Evolutionary conservation across 2,797 vertebrate genomes (phyloP), one percentile per base, ranked within the genome.

Genomic region (Alca torda): DNA sequence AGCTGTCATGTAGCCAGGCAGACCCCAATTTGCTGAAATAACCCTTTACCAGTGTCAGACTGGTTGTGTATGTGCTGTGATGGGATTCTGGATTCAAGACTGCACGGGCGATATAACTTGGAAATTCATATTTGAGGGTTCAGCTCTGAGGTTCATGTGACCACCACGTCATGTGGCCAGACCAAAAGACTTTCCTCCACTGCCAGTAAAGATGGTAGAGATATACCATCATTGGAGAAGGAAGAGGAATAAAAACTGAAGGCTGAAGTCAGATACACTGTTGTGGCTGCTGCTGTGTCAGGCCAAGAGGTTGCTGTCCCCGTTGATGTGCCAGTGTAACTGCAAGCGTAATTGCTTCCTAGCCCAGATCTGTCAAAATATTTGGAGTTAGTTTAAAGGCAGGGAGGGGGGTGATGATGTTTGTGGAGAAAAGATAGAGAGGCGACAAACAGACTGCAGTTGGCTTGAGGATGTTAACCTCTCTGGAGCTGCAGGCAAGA

Each of bases 291-390:
- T 84, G 76, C 67, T 88, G 69, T 59, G 69, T 51, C 77, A 88
- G 83, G 84, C 59, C 86, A 48, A 43, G 70, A 31, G 57, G 83
- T 37, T 95, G 77, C 67, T 2, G 23, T 76, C 56, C 78, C 35
- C 17, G n/a, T 70, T 30, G 53, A 78, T 0, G 3, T 84, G 74
- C 77, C 89, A 92, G 63, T 31, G 16, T 30, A 92, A 54, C 51
- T 89, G 63, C 39, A 79, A 89, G 59, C 1, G 2, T 89, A 68
- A 90, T 90, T 94, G 93, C 72, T 89, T 76, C 93, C 87, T 61
- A 45, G 51, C 84, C 63, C 67, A 69, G 37, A 11, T 54, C 78
- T 95, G 77, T 90, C 94, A 84, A 84, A 94, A 84, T 90, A 84
- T 78, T 84, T 92, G 93, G 59, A 72, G 63, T 85, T 73, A 8